Evolutionary conservation across 2,113 vertebrate species (phyloP), one percentile per base, ranked within the genome.

Genomic region (Lanius ludovicianus): DNA sequence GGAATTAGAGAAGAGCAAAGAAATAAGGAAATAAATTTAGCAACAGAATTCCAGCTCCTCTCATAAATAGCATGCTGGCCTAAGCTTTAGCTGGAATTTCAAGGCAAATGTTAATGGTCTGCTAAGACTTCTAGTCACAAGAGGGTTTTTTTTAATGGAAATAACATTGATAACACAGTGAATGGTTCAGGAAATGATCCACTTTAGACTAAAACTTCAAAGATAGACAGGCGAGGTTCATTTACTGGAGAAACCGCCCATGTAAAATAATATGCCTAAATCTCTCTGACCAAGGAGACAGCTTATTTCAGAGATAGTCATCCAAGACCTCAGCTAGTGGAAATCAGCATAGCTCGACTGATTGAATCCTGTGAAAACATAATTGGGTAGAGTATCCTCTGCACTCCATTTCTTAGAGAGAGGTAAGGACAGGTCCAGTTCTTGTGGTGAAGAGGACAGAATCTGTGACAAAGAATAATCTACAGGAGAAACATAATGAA

Each of bases 181-280:
- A 87, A 68, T 92, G 55, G 88, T 92, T 94, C 73, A 71, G 87
- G 89, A 95, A 94, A 96, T 97, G 6, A 95, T 96, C 84, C 75
- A 90, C 90, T 97, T 94, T 15, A 88, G 84, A 86, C 49, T 73
- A 47, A 90, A 95, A 87, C 91, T 94, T 96, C 95, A 95, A 93
- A 94, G 92, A 78, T 70, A 83, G 88, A 53, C 62, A 70, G 60
- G 70, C 56, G 25, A 77, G 86, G 86, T 56, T 94, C 82, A 79
- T 95, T 96, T 96, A 86, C 78, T 82, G 86, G 46, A 78, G 86
- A 95, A 95, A 81, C 56, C 0, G 23, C 74, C 76, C 74, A 92
- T 90, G 78, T 88, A 73, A 96, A 96, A 90, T 95, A 96, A 94
- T 89, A 78, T 55, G 59, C 63, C 84, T 90, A 92, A 95, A 96